Conservation (phyloP, 2,113 vertebrate genomes). For the Balaeniceps rex region DNA sequence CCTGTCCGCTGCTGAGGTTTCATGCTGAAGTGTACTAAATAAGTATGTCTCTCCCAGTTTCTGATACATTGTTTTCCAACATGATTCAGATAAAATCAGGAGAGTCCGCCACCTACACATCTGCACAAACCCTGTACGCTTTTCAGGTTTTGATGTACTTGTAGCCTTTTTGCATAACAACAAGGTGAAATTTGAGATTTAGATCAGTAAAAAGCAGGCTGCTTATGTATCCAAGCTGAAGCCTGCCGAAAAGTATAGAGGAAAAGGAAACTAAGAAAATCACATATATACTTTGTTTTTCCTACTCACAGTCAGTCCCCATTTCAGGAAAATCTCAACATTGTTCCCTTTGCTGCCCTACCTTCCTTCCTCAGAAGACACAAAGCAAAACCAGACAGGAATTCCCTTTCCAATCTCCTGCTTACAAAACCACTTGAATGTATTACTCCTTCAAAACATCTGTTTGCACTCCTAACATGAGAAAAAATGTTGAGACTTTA, state of each 20-base stretch:
- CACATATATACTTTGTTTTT: not conserved
- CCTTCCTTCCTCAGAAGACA: not conserved
- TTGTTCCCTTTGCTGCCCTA: not conserved
- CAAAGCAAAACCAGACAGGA: not conserved
- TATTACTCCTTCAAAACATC: conserved; percentile 1
- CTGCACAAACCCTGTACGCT: not conserved
- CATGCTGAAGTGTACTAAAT: not conserved
- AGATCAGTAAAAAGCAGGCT: not conserved
- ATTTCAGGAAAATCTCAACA: not conserved
- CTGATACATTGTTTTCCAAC: not conserved
- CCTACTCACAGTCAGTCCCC: rapidly evolving
- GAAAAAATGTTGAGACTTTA: conserved; percentile 17
- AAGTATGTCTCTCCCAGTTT: not conserved
- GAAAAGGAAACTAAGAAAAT: not conserved
- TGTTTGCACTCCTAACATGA: conserved; percentile 68
- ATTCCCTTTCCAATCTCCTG: conserved; percentile 1
- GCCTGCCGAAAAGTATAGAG: not conserved
- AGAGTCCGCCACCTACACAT: not conserved
- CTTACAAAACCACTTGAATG: conserved; percentile 53
- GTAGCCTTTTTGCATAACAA: not conserved
- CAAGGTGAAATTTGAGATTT: not conserved
- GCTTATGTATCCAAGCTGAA: not conserved
- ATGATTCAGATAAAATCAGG: not conserved
- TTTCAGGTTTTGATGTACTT: not conserved
- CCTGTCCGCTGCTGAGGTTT: not conserved